Evolutionary conservation across 1,140 invertebrate species (phyloP).

Genomic region (Hylyphantes graminicola): DNA sequence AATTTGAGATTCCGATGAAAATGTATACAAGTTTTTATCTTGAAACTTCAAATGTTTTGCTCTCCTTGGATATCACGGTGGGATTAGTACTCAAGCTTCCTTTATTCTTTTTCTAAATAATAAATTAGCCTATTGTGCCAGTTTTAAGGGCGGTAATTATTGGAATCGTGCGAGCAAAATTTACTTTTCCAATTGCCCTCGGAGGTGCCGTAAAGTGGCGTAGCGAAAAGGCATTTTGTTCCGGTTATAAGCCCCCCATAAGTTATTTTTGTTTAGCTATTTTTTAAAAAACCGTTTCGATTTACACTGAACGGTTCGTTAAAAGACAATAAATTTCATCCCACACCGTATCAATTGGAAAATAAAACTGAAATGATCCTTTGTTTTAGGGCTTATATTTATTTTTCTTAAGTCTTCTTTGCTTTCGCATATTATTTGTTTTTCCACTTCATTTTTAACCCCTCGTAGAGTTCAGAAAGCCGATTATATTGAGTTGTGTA

Average conservation of each 20-base stretch:
- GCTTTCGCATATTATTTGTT: conserved; percentile 2
- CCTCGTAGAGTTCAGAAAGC: neutral
- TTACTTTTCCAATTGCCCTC: conserved; percentile 51
- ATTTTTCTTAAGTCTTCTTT: neutral
- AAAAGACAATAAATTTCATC: conserved; percentile 47
- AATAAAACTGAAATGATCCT: neutral
- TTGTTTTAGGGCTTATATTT: neutral
- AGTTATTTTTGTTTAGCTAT: conserved; percentile 34
- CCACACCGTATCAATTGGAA: too few species aligned
- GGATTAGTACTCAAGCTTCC: too few species aligned
- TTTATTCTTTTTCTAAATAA: conserved; percentile 50
- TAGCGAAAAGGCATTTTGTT: conserved; percentile 16
- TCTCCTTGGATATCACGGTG: too few species aligned
- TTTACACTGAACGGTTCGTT: conserved; percentile 51
- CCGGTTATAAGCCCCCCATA: conserved; percentile 15
- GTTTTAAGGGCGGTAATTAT: conserved; percentile 53
- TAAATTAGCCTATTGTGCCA: conserved; percentile 57
- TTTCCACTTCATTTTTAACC: neutral
- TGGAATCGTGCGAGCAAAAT: conserved; percentile 49
- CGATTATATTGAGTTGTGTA: neutral
- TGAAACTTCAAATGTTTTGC: too few species aligned
- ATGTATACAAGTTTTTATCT: too few species aligned
- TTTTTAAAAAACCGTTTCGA: conserved; percentile 25
- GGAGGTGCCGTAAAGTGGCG: conserved; percentile 26
- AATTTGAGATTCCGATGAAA: too few species aligned